These are phyloP conservation scores for Seira sanloemensis DNA, from an alignment of 2,888 invertebrate species.

Conservation along the genomic window DNA sequence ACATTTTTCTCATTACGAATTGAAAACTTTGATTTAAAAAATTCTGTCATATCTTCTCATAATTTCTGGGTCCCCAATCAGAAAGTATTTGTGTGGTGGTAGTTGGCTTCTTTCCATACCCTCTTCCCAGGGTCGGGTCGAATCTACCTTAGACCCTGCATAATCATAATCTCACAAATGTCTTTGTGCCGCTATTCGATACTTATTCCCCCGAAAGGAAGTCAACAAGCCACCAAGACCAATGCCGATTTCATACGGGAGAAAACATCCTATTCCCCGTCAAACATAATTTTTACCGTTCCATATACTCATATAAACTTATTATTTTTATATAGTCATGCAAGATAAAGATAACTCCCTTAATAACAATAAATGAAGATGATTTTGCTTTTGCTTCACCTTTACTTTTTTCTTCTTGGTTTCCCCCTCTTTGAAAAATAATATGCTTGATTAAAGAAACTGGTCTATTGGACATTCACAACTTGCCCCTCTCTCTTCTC, in stretches of 20 bases:
- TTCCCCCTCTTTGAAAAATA: neutral
- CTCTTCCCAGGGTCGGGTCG: too few relatives aligned
- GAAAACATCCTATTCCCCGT: too few relatives aligned
- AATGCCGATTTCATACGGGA: neutral
- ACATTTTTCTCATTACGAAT: too few relatives aligned
- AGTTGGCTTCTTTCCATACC: too few relatives aligned
- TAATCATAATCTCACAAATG: too few relatives aligned
- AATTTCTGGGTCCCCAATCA: too few relatives aligned
- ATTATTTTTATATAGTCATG: neutral
- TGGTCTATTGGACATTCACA: too few relatives aligned
- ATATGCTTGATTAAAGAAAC: neutral
- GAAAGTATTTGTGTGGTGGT: too few relatives aligned
- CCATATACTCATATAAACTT: neutral
- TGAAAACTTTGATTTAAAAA: too few relatives aligned
- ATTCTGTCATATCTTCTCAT: too few relatives aligned
- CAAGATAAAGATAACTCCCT: neutral
- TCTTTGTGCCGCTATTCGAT: neutral
- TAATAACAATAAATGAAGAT: neutral
- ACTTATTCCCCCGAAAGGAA: neutral
- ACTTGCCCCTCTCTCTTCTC: too few relatives aligned
- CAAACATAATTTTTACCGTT: slow-evolving; percentile 1
- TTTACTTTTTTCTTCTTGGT: neutral
- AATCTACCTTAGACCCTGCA: too few relatives aligned
- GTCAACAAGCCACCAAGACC: slow-evolving; percentile 4
- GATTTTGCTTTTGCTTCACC: neutral